Evolutionary conservation across 53 echinoderm and acorn worm species (phyloP), one percentile per base, ranked within the genome.

Genomic region (Holothuria leucospilota): DNA sequence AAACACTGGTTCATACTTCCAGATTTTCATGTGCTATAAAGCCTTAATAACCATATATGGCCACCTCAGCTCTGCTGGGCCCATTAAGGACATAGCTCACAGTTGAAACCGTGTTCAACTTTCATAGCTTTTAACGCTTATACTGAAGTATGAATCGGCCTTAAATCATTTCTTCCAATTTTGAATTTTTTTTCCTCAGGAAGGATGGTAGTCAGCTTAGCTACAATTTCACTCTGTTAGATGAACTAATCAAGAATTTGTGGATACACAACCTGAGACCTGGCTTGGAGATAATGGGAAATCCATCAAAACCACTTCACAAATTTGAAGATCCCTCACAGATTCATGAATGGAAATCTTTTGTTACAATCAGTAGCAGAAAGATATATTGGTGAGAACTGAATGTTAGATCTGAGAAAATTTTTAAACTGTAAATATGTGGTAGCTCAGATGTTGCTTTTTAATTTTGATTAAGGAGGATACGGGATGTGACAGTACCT

Each of bases 271-370:
- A 82, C 30, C 86, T 95, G 2, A 87, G 86, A 29, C 95, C 95
- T 52, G 99, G 99, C 29, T 99, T 99, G 91, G 99, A 99, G 65
- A 73, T 99, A 49, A 99, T 99, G 99, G 99, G 99, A 8, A 99
- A 99, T 82, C 99, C 99, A 2, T 99, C 98, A 10, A 88, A n/a
- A 92, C 74, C 88, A 88, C 84, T 98, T 80, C 71, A 98, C 68
- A 8, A 90, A 95, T 70, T 98, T 90, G 98, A 98, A 69, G 87
- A 95, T 65, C 23, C 28, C 0, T 69, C 88, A 70, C 95, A 95
- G 82, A 77, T 98, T 20, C 88, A 72, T 69, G 85, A 68, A 29
- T 97, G 93, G 98, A 87, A 88, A 51, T 90, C 89, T 56, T 28
- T 93, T 81, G 93, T 95, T n/a, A 21, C 80, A 89, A 29, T 26